A percentile compares a stretch with the other conserved stretches of the same genome.
Conservation (phyloP, 2,797 vertebrate species). For the Lycodopsis pacificus region DNA sequence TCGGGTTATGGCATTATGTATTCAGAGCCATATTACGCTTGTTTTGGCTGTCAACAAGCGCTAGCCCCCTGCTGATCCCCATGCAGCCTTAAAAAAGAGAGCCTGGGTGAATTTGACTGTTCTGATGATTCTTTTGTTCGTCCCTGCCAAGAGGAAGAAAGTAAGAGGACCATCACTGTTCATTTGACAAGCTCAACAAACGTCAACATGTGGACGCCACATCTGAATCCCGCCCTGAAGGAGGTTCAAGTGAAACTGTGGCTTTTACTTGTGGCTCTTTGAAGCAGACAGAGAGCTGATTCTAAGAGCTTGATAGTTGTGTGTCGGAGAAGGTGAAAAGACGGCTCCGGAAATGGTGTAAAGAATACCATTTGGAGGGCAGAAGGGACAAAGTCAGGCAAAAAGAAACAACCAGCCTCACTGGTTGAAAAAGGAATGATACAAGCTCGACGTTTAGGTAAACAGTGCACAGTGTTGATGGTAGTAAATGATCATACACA, state of each 20-base stretch:
- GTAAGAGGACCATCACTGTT: slow-evolving; percentile 76
- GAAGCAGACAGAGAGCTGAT: slow-evolving; percentile 1
- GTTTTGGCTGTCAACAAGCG: slow-evolving; percentile 85
- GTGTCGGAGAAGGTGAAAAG: slow-evolving; percentile 41
- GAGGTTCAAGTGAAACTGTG: slow-evolving; percentile 6
- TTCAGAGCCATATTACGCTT: slow-evolving; percentile 95
- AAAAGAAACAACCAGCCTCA: slow-evolving; percentile 7
- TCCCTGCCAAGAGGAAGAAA: slow-evolving; percentile 77
- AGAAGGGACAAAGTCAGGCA: background rate
- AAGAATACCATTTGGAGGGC: slow-evolving; percentile 47
- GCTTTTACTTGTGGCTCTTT: background rate
- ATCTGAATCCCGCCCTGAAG: slow-evolving; percentile 12
- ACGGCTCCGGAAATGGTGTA: slow-evolving; percentile 29
- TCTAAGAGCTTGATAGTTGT: background rate
- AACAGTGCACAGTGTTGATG: too few relatives aligned
- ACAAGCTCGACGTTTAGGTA: background rate
- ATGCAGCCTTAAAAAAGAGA: slow-evolving; percentile 73
- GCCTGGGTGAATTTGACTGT: slow-evolving; percentile 69
- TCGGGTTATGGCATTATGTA: slow-evolving; percentile 94
- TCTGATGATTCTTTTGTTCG: slow-evolving; percentile 75
- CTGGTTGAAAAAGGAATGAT: background rate
- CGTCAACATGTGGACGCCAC: slow-evolving; percentile 27
- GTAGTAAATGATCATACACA: background rate
- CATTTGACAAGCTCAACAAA: slow-evolving; percentile 76
- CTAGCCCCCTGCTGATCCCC: slow-evolving; percentile 89